Percentiles rank a stretch among this genome's conserved stretches.
phyloP scores from a whole-genome alignment of 2,888 invertebrate species.

The Camptogramma bilineatum region DNA sequence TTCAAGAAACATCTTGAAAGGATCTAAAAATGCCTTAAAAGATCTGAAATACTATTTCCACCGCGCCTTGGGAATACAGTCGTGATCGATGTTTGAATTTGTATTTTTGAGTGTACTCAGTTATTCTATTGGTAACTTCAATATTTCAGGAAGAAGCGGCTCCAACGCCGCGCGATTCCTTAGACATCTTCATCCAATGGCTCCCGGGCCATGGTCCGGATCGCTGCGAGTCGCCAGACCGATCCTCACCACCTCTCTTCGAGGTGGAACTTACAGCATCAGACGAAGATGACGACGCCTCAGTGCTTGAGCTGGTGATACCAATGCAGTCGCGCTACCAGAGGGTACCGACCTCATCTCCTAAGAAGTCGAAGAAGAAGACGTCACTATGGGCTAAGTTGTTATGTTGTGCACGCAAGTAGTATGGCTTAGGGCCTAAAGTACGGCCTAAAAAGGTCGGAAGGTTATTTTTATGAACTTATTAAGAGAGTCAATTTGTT shows the following conservation, averaged over 20 bases:
- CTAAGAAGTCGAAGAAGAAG: constrained; percentile 55
- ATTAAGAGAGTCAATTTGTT: background rate
- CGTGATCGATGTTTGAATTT: too few species aligned
- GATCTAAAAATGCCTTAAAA: too few species aligned
- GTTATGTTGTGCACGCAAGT: constrained; percentile 56
- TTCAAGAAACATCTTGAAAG: too few species aligned
- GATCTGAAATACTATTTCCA: too few species aligned
- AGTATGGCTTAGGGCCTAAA: constrained; percentile 16
- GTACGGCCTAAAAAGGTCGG: background rate
- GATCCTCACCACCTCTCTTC: constrained; percentile 69
- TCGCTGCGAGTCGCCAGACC: constrained; percentile 44
- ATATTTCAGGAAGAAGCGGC: constrained; percentile 27
- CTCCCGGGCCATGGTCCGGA: constrained; percentile 16
- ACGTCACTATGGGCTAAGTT: constrained; percentile 42
- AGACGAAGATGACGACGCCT: constrained; percentile 76
- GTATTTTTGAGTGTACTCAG: too few species aligned
- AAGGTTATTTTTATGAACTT: background rate
- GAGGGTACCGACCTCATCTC: constrained; percentile 64
- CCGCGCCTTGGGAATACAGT: too few species aligned
- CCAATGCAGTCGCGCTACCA: constrained; percentile 68
- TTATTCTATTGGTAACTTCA: background rate
- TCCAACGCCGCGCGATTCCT: constrained; percentile 22
- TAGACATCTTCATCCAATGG: constrained; percentile 44
- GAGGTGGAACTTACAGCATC: constrained; percentile 79
- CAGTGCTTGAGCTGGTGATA: constrained; percentile 75